A percentile compares a stretch with the other conserved stretches of the same genome.
Conservation (phyloP, 2,888 invertebrate genomes). For the Megalurothrips usitatus region DNA sequence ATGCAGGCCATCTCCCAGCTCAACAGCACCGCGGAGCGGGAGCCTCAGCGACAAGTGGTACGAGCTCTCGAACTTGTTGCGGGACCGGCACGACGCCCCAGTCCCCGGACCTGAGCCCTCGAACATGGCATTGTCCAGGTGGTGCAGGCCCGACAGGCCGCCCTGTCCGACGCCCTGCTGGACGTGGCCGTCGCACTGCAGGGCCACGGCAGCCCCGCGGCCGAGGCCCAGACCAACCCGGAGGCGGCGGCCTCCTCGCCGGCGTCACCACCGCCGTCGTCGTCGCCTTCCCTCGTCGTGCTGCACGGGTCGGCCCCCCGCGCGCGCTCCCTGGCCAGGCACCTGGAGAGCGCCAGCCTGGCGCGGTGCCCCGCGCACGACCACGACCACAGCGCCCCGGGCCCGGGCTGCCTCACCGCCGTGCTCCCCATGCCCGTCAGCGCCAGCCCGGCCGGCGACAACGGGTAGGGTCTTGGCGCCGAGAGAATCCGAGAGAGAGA, state of each 20-base stretch:
- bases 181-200: constrained; percentile 5
- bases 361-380: constrained; percentile 10
- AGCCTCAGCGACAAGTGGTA: background rate
- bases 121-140: background rate
- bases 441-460: background rate
- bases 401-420: constrained; percentile 8
- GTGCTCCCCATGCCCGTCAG: background rate
- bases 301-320: constrained; percentile 32
- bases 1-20: constrained; percentile 44
- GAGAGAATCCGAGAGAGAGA: background rate
- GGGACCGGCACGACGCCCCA: background rate
- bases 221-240: background rate
- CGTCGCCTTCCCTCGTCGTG: constrained; percentile 32
- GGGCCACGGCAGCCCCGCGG: constrained; percentile 12
- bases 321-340: constrained; percentile 31
- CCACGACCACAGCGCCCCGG: background rate
- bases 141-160: background rate
- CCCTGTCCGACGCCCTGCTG: background rate
- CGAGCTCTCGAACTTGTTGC: background rate
- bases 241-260: background rate
- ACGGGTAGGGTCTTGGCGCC: background rate
- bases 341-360: constrained; percentile 32
- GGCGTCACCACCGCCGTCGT: background rate
- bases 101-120: background rate
- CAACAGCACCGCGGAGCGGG: background rate